phyloP scores from a whole-genome alignment of 2,888 invertebrate species.

The Tenthredo mesomela region DNA sequence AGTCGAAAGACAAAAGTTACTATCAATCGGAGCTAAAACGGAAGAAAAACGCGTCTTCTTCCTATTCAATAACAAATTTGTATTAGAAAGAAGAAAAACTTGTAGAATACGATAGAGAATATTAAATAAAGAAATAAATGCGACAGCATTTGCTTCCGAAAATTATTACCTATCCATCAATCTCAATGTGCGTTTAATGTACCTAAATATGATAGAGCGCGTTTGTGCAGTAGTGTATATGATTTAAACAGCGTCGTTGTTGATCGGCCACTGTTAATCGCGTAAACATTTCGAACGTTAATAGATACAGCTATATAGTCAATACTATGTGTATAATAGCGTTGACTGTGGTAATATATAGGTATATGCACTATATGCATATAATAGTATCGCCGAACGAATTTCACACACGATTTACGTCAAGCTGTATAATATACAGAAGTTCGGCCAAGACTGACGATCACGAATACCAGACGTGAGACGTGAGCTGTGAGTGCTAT shows the following conservation, averaged over 20 bases:
- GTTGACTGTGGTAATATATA: too few species aligned
- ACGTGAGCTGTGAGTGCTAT: conserved; percentile 11
- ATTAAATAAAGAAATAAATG: neutral
- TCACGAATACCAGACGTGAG: conserved; percentile 19
- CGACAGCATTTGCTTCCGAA: neutral
- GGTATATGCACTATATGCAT: neutral
- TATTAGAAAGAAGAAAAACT: neutral
- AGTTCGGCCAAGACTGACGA: conserved; percentile 29
- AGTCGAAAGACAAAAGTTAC: neutral
- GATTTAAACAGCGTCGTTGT: neutral
- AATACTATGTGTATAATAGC: neutral
- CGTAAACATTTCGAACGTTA: neutral
- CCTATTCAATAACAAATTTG: neutral
- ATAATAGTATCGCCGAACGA: neutral
- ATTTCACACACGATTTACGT: conserved; percentile 14
- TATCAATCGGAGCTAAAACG: neutral
- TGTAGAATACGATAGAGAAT: neutral
- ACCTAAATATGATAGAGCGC: neutral
- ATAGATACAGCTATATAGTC: neutral
- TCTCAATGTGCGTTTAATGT: neutral
- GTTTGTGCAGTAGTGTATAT: neutral
- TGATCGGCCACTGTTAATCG: neutral
- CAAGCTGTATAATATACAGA: neutral
- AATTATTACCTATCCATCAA: neutral
- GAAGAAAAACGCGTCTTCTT: neutral